Percentiles rank a stretch among this genome's conserved stretches.
These are phyloP conservation scores for Pristionchus exspectatus DNA, from an alignment of 2,888 invertebrate species.

Conservation along the genomic window DNA sequence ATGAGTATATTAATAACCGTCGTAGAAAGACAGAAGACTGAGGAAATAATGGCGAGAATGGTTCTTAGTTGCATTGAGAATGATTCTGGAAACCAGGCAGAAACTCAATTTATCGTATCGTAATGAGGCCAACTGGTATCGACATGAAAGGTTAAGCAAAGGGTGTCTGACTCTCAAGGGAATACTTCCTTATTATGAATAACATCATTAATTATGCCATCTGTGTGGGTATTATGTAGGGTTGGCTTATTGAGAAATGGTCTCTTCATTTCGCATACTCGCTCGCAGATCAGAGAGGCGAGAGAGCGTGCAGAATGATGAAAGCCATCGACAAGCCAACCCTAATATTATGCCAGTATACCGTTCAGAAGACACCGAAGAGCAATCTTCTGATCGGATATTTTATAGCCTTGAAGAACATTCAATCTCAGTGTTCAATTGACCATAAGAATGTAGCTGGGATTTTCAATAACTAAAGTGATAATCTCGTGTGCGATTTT, in stretches of 20 bases:
- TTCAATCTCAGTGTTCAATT: too few species aligned
- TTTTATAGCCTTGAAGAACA: background rate
- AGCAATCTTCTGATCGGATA: background rate
- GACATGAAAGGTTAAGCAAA: background rate
- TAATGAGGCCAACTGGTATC: background rate
- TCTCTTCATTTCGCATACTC: too few species aligned
- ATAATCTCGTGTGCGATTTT: background rate
- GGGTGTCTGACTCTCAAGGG: background rate
- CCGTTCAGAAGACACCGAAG: too few species aligned
- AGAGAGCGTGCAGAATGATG: too few species aligned
- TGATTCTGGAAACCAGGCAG: background rate
- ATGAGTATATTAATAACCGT: background rate
- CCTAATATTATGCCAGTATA: too few species aligned
- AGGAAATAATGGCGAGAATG: background rate
- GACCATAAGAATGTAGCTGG: too few species aligned
- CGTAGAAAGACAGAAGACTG: background rate
- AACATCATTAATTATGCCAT: background rate
- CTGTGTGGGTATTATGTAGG: background rate
- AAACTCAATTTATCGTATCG: background rate
- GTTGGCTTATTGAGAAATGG: background rate
- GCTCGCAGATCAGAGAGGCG: too few species aligned
- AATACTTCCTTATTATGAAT: conserved; percentile 13
- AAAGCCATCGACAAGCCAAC: too few species aligned
- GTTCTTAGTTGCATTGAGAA: background rate
- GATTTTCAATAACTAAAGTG: too few species aligned